phyloP scores from a whole-genome alignment of 2,888 invertebrate species.

The Cinara cedri region DNA sequence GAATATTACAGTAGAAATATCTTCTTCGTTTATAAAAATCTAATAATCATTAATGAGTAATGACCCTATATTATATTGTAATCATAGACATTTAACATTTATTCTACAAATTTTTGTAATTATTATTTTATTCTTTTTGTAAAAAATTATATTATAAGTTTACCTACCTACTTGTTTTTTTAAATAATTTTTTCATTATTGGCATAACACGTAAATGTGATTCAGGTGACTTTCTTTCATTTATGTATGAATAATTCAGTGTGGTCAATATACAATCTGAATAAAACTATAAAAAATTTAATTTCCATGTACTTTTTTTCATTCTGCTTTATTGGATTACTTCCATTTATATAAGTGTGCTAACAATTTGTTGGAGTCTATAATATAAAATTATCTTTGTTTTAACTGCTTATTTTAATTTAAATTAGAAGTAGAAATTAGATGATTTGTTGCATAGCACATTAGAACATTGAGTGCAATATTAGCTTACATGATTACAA shows the following conservation, averaged over 20 bases:
- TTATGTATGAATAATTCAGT: constrained; percentile 11
- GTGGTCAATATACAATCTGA: constrained; percentile 30
- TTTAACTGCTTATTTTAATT: neutral
- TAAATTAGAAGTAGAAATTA: too few relatives aligned
- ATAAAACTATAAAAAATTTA: constrained; percentile 33
- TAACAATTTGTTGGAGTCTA: neutral
- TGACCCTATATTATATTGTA: constrained; percentile 3
- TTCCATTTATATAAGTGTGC: neutral
- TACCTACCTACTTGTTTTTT: neutral
- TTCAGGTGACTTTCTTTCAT: constrained; percentile 17
- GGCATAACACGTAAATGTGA: constrained; percentile 3
- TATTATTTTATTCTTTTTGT: constrained; percentile 45
- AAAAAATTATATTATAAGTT: constrained; percentile 44
- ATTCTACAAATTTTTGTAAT: constrained; percentile 45
- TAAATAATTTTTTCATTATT: constrained; percentile 33
- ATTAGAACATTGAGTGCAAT: too few relatives aligned
- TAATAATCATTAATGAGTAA: constrained; percentile 9
- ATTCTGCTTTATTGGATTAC: neutral
- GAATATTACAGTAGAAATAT: constrained; percentile 31
- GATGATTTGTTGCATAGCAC: too few relatives aligned
- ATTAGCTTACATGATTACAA: too few relatives aligned
- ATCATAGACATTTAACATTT: constrained; percentile 27
- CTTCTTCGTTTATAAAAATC: constrained; percentile 12
- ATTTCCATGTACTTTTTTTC: neutral
- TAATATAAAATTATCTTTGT: neutral